Percentiles rank a stretch among this genome's conserved stretches.
Conservation (phyloP, 2,797 vertebrate genomes). For the Allobates femoralis region DNA sequence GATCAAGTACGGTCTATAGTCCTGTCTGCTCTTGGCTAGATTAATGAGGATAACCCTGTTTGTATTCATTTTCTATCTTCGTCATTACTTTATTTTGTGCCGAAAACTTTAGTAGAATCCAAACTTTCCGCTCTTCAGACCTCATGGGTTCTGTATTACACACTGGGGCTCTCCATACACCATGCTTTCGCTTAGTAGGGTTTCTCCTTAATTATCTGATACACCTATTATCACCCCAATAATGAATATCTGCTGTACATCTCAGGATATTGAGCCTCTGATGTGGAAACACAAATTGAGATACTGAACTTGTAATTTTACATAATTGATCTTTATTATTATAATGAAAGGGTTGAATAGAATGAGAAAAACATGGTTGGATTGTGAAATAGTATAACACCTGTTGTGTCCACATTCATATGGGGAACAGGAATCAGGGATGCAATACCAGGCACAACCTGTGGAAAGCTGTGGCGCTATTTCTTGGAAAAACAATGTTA, state of each 20-base stretch:
- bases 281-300: background rate
- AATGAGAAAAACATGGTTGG: background rate
- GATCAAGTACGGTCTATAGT: no score
- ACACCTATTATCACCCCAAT: no score
- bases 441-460: background rate
- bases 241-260: no score
- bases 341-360: background rate
- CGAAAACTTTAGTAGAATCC: no score
- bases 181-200: background rate
- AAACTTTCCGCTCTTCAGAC: background rate
- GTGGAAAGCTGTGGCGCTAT: background rate
- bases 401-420: background rate
- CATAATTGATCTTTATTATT: background rate
- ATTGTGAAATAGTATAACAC: background rate
- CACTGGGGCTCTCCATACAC: background rate
- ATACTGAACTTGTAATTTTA: background rate
- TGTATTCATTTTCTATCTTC: no score
- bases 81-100: no score
- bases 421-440: background rate
- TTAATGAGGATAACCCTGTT: no score
- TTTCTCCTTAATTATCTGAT: background rate
- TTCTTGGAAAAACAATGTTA: background rate
- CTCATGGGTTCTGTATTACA: background rate
- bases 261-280: background rate
- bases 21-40: no score